A percentile compares a stretch with the other conserved stretches of the same genome.
Evolutionary conservation across 2,113 vertebrate species (phyloP).

Genomic region (Chaetodon auriga): DNA sequence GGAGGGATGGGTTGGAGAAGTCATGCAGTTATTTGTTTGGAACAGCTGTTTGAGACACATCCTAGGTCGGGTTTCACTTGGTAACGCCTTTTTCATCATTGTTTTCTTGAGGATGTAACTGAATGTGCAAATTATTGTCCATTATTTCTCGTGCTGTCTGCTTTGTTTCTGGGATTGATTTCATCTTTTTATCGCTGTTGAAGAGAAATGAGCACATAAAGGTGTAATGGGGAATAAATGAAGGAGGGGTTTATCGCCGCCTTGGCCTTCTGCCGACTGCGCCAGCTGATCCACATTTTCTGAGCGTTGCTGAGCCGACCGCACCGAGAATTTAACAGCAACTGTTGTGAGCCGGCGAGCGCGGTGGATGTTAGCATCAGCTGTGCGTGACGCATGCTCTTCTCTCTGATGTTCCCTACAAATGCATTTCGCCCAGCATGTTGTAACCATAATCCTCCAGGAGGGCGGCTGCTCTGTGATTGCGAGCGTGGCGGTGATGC

Average conservation of each 20-base stretch:
- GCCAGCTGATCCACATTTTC: conserved; percentile 31
- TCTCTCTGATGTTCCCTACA: conserved; percentile 3
- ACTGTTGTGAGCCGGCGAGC: conserved; percentile 1
- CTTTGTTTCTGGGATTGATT: conserved; percentile 25
- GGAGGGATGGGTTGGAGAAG: not conserved
- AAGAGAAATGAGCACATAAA: conserved; percentile 7
- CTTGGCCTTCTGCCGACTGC: conserved; percentile 2
- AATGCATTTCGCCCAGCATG: conserved; percentile 49
- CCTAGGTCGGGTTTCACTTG: not conserved
- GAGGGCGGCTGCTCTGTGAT: conserved; percentile 23
- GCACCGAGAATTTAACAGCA: conserved; percentile 5
- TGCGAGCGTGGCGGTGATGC: conserved; percentile 5
- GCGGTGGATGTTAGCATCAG: conserved; percentile 37
- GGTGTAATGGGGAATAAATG: conserved; percentile 28
- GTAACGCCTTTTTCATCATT: not conserved
- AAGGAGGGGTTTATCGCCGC: conserved; percentile 13
- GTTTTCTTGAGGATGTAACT: not conserved
- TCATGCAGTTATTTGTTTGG: not conserved
- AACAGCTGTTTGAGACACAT: not conserved
- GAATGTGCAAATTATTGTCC: not conserved
- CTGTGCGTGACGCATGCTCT: conserved; percentile 26
- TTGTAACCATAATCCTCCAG: conserved; percentile 31
- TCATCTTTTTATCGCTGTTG: conserved; percentile 21
- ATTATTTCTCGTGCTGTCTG: not conserved
- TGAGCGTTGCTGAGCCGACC: conserved; percentile 26